Base-by-base conservation (phyloP, 2,888 invertebrate genomes). In the Trichacis sp. region DNA sequence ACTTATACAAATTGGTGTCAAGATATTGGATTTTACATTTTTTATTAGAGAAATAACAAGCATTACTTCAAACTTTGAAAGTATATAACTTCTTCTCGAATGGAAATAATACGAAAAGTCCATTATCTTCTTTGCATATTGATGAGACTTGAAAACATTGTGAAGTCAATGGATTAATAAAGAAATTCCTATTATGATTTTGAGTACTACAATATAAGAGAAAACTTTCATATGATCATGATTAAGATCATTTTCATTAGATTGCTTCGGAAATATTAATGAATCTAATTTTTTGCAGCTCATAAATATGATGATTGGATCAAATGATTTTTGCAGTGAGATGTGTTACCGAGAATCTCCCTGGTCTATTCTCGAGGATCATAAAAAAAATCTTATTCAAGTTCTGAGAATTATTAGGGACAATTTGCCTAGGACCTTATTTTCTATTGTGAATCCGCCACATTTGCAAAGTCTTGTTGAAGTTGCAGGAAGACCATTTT, bases 291-390 rank as follows among this genome's bases (percentile, higher is more conserved):
- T 54, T 51, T 84, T 85, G 42, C 74, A 88, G 88, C 71, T 90
- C 38, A 79, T 90, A 8, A 88, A 88, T 0, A 59, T 89, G 8
- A 84, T 89, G 73, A 88, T 90, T 42, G 90, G 90, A 14, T 79
- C 86, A 29, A 91, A 91, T 75, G 89, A 91, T 72, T 88, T 90
- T 72, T 90, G 90, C 65, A 56, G 80, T 0, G 86, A 89, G 48
- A 82, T 88, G 29, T 90, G 90, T 68, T 87, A 81, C 66, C 61
- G 79, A 15, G 64, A 83, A 5, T 78, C 87, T 48, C 83, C 86
- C 0, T 82, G 85, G 73, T 71, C 78, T 17, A 69, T 84, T 0
- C 68, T 88, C 0, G 76, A 85, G 12, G 79, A 79, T 38, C 89
- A 90, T 70, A 85, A 85, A 60, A 45, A 33, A 0, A 85, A 89